These are phyloP conservation scores for Anhinga rufa DNA, from an alignment of 2,113 vertebrate species.

Conservation along the genomic window DNA sequence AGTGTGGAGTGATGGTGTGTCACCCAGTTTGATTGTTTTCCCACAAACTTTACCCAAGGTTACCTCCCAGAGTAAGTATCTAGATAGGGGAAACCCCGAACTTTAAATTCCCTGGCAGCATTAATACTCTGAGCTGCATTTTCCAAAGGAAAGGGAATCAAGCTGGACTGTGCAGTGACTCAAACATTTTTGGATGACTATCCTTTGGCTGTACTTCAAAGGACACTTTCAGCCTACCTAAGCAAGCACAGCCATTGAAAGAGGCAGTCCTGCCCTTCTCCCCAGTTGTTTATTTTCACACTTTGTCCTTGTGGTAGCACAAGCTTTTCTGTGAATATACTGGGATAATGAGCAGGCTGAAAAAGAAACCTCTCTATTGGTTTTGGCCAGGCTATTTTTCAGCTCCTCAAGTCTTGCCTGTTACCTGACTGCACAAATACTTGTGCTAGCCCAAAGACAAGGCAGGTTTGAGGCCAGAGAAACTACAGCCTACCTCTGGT, in stretches of 20 bases:
- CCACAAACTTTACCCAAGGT: background rate
- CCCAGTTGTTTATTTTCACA: background rate
- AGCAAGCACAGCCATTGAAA: background rate
- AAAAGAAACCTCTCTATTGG: background rate
- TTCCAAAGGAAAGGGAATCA: background rate
- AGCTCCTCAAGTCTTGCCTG: background rate
- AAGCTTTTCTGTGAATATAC: background rate
- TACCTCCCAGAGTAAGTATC: background rate
- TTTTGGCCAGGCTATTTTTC: background rate
- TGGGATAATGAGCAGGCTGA: background rate
- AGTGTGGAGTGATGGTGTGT: background rate
- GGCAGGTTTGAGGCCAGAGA: background rate
- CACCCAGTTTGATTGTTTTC: background rate
- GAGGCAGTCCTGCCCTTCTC: background rate
- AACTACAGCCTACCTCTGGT: background rate
- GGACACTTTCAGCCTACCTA: background rate
- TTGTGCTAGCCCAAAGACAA: background rate
- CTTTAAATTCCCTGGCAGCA: background rate
- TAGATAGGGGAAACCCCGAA: background rate
- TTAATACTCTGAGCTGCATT: background rate
- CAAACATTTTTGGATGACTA: background rate
- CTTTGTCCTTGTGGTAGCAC: background rate
- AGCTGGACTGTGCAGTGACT: background rate
- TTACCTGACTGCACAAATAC: background rate
- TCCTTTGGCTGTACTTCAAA: background rate